A percentile compares a stretch with the other conserved stretches of the same genome.
These are phyloP conservation scores for Grapholita molesta DNA, from an alignment of 1,140 invertebrate species.

Conservation along the genomic window DNA sequence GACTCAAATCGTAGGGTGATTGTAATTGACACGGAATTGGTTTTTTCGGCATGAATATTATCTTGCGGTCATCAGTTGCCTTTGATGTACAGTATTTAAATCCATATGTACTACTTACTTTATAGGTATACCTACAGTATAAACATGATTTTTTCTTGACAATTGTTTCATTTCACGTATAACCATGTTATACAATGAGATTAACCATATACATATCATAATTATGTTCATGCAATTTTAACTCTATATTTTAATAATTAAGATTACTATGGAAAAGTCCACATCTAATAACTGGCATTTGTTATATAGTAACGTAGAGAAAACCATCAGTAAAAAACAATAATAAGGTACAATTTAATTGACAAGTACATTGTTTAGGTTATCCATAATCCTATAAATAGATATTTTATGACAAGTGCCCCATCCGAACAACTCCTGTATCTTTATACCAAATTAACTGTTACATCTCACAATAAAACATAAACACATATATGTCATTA, in stretches of 20 bases:
- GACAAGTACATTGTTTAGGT: background rate
- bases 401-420: background rate
- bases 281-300: no score
- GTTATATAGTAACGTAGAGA: background rate
- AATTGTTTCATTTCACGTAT: no score
- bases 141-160: no score
- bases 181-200: no score
- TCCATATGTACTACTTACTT: background rate
- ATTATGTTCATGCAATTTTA: no score
- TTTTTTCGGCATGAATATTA: slow-evolving; percentile 20
- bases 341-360: background rate
- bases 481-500: slow-evolving; percentile 17
- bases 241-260: background rate
- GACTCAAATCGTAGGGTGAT: slow-evolving; percentile 51
- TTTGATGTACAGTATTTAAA: background rate
- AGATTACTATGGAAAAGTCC: no score
- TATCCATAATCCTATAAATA: background rate
- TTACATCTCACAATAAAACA: slow-evolving; percentile 13
- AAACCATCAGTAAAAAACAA: background rate
- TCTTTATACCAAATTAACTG: slow-evolving; percentile 15
- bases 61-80: background rate
- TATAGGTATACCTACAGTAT: no score
- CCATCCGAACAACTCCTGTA: slow-evolving; percentile 1
- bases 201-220: no score
- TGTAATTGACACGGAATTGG: slow-evolving; percentile 43